Evolutionary conservation across 2,888 invertebrate genomes (phyloP).

Genomic region (Pycnomerus fuliginosus): DNA sequence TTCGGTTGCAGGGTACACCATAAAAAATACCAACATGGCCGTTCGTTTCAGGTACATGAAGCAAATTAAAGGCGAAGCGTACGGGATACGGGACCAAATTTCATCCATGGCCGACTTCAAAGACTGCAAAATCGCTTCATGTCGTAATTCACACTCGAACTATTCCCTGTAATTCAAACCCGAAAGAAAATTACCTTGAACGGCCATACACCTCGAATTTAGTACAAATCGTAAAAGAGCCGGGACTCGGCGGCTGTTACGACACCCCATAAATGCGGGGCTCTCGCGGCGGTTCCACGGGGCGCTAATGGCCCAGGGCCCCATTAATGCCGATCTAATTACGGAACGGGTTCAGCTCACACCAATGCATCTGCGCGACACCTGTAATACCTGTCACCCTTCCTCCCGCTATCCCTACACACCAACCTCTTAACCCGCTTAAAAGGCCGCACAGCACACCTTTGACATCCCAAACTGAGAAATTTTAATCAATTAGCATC

Average conservation of each 20-base stretch:
- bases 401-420: too few species aligned
- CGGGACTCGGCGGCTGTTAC: slow-evolving; percentile 36
- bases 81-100: slow-evolving; percentile 35
- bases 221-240: slow-evolving; percentile 42
- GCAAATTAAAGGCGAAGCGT: slow-evolving; percentile 36
- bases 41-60: slow-evolving; percentile 35
- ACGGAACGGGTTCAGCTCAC: too few species aligned
- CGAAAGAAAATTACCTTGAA: slow-evolving; percentile 47
- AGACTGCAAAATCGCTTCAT: slow-evolving; percentile 43
- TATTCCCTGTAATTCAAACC: slow-evolving; percentile 47
- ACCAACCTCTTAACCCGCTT: too few species aligned
- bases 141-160: slow-evolving; percentile 49
- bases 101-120: slow-evolving; percentile 43
- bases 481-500: too few species aligned
- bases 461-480: too few species aligned
- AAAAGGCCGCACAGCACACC: too few species aligned
- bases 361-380: too few species aligned
- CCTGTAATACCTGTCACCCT: too few species aligned
- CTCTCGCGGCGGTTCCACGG: slow-evolving; percentile 21
- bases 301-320: slow-evolving; percentile 25
- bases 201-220: slow-evolving; percentile 43
- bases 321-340: slow-evolving; percentile 16
- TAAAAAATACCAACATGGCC: slow-evolving; percentile 28
- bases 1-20: slow-evolving; percentile 20
- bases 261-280: slow-evolving; percentile 40